These are phyloP conservation scores for Aurelia coerulea DNA, from an alignment of 30 jellyfish, hydroid and myxozoan species.

Conservation along the genomic window DNA sequence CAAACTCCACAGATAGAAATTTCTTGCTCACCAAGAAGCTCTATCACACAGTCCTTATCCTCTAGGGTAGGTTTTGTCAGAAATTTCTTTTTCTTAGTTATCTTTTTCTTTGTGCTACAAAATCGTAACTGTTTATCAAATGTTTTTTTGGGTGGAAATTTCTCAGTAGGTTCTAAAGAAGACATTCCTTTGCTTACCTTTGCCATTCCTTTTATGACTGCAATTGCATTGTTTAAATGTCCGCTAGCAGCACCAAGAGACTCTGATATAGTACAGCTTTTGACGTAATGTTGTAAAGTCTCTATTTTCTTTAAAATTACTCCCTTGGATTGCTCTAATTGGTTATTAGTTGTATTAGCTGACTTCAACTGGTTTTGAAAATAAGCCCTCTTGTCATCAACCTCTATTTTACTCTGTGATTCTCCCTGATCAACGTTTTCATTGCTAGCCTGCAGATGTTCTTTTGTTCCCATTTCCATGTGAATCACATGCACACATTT, in stretches of 20 bases:
- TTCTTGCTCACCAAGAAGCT: slow-evolving; percentile 5
- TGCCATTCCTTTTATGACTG: slow-evolving; percentile 21
- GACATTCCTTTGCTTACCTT: background rate
- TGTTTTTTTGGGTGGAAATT: slow-evolving; percentile 13
- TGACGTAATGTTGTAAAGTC: background rate
- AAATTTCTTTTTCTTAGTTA: slow-evolving; percentile 15
- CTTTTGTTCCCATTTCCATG: background rate
- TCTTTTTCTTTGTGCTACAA: slow-evolving; percentile 37
- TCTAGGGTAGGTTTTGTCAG: slow-evolving; percentile 26
- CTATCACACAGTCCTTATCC: slow-evolving; percentile 6
- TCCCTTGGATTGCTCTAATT: background rate
- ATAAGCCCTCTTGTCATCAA: slow-evolving; percentile 10
- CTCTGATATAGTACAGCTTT: background rate
- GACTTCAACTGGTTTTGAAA: background rate
- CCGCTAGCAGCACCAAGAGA: background rate
- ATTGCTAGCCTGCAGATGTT: background rate
- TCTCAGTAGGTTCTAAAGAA: background rate
- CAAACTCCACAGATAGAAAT: slow-evolving; percentile 22
- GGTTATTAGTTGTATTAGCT: background rate
- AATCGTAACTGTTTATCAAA: slow-evolving; percentile 29
- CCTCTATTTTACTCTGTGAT: background rate
- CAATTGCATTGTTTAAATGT: slow-evolving; percentile 22
- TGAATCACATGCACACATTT: slow-evolving; percentile 15
- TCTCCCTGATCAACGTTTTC: background rate
- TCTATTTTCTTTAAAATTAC: background rate